Conservation (phyloP, 2,888 invertebrate species). For the Ophioninae sp. region DNA sequence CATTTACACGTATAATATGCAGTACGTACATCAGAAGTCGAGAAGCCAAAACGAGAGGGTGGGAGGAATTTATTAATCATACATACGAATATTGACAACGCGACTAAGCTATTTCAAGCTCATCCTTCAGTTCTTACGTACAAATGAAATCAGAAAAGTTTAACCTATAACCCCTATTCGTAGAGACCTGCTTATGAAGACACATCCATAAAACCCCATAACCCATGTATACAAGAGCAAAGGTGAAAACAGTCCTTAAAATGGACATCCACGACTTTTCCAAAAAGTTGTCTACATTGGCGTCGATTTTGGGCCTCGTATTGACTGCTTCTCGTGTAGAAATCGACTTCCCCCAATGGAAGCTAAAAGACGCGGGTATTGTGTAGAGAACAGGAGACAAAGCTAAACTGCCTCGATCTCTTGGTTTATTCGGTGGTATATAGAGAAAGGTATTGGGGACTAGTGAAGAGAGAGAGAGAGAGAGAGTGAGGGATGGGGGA, state of each 20-base stretch:
- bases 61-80: no score
- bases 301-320: background rate
- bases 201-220: background rate
- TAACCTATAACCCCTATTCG: no score
- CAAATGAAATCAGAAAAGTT: background rate
- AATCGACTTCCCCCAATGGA: background rate
- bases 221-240: background rate
- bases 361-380: slow-evolving; percentile 39
- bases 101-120: background rate
- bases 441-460: slow-evolving; percentile 26
- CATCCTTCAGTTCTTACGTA: background rate
- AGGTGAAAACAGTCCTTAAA: no score
- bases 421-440: slow-evolving; percentile 30
- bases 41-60: no score
- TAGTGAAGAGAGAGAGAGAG: no score
- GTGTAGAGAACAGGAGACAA: slow-evolving; percentile 49
- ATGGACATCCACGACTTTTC: background rate
- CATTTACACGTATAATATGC: no score
- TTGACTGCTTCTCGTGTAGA: background rate
- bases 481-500: no score
- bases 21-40: no score
- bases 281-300: no score
- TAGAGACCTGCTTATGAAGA: no score
- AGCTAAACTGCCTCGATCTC: slow-evolving; percentile 48
- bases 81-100: background rate